Conservation (phyloP, 2,113 vertebrate genomes). For the Ornithorhynchus anatinus region DNA sequence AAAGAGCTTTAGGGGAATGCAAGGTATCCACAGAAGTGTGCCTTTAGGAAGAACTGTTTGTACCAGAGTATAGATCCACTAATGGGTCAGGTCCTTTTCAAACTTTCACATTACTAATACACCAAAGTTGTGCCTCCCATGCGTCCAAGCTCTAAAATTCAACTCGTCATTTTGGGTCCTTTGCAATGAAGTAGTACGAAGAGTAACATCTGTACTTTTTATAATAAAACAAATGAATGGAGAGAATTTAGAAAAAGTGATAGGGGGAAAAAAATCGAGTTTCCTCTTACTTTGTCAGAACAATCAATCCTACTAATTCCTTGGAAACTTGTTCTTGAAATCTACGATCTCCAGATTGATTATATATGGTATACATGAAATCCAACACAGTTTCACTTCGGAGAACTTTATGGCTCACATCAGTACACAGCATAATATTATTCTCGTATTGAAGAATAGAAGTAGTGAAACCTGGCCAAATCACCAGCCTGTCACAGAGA, state of each 20-base stretch:
- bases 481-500: slow-evolving; percentile 76
- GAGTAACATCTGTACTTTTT: no score
- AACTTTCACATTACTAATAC: no score
- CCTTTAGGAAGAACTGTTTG: no score
- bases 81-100: no score
- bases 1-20: no score
- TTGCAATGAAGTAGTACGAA: no score
- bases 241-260: neutral
- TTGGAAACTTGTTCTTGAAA: slow-evolving; percentile 84
- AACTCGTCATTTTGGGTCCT: neutral
- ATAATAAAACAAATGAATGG: no score
- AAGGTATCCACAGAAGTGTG: no score
- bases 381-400: slow-evolving; percentile 91
- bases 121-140: no score
- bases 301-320: slow-evolving; percentile 88
- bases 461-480: slow-evolving; percentile 89
- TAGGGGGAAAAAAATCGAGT: neutral
- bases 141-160: fast-evolving
- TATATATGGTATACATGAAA: slow-evolving; percentile 78
- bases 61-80: no score
- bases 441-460: slow-evolving; percentile 90
- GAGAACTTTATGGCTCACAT: slow-evolving; percentile 92
- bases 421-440: slow-evolving; percentile 88
- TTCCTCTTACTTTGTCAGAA: slow-evolving; percentile 88
- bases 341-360: slow-evolving; percentile 72